Base-by-base conservation (phyloP, 1,140 invertebrate genomes). In the Lordiphosa mommai region DNA sequence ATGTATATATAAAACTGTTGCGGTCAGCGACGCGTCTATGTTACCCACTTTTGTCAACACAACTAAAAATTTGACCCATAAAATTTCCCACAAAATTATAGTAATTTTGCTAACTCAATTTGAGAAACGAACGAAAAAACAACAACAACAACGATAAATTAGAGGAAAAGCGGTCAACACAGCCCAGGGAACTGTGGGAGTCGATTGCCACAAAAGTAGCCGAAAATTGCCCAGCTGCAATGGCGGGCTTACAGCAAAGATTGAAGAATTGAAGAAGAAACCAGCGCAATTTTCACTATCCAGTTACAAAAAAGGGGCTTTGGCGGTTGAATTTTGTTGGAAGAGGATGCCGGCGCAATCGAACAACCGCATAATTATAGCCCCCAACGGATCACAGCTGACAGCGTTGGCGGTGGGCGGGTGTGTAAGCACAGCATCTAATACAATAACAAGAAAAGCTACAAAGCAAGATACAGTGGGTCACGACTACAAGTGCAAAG, bases 61-160 rank as follows among this genome's bases (percentile, higher is more conserved):
- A 49, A 14, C 70, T 61, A 41, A 82, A 52, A 80, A 82, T 84
- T 61, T 84, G 77, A 84, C 77, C 79, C 72, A 84, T 65, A 84
- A 84, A 85, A 72, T 72, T 84, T 82, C 77, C 77, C 77, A 82
- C 63, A 71, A 77, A 82, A 82, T 82, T 82, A 82, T 82, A 84
- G 77, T 82, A 77, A 82, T 84, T 84, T 80, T 48, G 77, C 67
- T 57, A 84, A 84, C 77, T 72, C 72, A 72, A 76, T 82, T 82
- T 82, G 76, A 59, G 37, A 58, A 77, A 60, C 44, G 41, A 72
- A n/a, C n/a, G n/a, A n/a, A n/a, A n/a, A n/a, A n/a, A n/a, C n/a
- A n/a, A n/a, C n/a, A 33, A 63, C 33, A 41, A 23, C 9, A 68
- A 13, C 14, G 7, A 36, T 12, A 60, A 72, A 61, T 69, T 55